A percentile compares a stretch with the other conserved stretches of the same genome.
Conservation (phyloP, 1,140 invertebrate genomes). For the Formica exsecta region DNA sequence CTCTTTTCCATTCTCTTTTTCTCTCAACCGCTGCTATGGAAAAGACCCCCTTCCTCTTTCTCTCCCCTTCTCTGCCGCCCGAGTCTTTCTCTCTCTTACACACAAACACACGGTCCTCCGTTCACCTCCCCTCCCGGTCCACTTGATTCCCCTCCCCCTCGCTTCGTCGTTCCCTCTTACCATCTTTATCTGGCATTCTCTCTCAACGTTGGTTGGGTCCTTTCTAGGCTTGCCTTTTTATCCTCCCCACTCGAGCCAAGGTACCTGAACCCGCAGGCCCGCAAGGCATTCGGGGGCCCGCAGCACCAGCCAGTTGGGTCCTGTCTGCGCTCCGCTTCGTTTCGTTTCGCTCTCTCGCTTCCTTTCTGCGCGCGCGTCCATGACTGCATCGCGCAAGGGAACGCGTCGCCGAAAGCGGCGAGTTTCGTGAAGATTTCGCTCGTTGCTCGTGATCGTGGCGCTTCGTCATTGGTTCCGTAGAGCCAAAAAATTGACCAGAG, state of each 20-base stretch:
- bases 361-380: conserved; percentile 14
- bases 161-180: conserved; percentile 17
- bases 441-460: not conserved
- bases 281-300: conserved; percentile 75
- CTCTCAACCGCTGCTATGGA: conserved; percentile 65
- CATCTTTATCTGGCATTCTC: conserved; percentile 78
- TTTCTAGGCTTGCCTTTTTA: conserved; percentile 86
- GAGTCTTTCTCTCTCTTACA: conserved; percentile 36
- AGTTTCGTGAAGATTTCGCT: not conserved
- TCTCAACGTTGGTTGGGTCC: conserved; percentile 82
- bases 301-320: conserved; percentile 83
- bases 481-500: conserved; percentile 4
- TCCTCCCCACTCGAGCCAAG: conserved; percentile 64
- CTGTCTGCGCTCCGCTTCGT: conserved; percentile 83
- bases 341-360: conserved; percentile 56
- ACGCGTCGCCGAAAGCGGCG: conserved; percentile 59
- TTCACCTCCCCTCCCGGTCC: conserved; percentile 52
- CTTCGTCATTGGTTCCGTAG: not conserved
- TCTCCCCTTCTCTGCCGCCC: conserved; percentile 22
- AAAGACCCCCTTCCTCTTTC: conserved; percentile 44
- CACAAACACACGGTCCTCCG: conserved; percentile 40
- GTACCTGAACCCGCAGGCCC: conserved; percentile 75
- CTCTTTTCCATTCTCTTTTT: conserved; percentile 60
- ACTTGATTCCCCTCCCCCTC: conserved; percentile 31
- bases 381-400: conserved; percentile 26